Evolutionary conservation across 2,797 vertebrate species (phyloP).

Genomic region (Sardinella longiceps): DNA sequence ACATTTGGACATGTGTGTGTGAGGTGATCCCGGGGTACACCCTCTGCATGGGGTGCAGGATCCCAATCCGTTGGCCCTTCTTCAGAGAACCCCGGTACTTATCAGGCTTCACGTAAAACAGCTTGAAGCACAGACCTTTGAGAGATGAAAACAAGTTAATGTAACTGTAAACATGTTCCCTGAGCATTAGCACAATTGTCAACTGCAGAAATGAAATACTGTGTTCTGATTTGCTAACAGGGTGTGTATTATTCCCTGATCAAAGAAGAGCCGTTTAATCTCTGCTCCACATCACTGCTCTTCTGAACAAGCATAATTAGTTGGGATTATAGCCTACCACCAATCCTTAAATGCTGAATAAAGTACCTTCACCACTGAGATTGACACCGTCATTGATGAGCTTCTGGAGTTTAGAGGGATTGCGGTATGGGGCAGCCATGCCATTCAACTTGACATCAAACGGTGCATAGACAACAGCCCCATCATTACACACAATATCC

Average conservation of each 20-base stretch:
- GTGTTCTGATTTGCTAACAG: too few relatives aligned
- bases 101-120: slow-evolving; percentile 69
- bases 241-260: background rate
- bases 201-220: too few relatives aligned
- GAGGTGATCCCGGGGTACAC: slow-evolving; percentile 73
- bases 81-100: slow-evolving; percentile 50
- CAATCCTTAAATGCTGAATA: too few relatives aligned
- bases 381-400: slow-evolving; percentile 69
- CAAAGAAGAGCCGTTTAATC: background rate
- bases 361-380: slow-evolving; percentile 60
- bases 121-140: slow-evolving; percentile 70
- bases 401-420: background rate
- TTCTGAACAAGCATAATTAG: too few relatives aligned
- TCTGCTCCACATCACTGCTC: background rate
- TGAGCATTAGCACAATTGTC: background rate
- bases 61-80: slow-evolving; percentile 66
- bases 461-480: slow-evolving; percentile 61
- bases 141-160: background rate
- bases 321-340: too few relatives aligned
- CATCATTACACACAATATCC: slow-evolving; percentile 69
- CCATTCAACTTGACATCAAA: slow-evolving; percentile 65
- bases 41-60: slow-evolving; percentile 71
- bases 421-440: slow-evolving; percentile 57
- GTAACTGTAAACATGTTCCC: background rate
- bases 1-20: slow-evolving; percentile 75